Conservation (phyloP, 2,888 invertebrate species). For the Melangyna quadrimaculata region DNA sequence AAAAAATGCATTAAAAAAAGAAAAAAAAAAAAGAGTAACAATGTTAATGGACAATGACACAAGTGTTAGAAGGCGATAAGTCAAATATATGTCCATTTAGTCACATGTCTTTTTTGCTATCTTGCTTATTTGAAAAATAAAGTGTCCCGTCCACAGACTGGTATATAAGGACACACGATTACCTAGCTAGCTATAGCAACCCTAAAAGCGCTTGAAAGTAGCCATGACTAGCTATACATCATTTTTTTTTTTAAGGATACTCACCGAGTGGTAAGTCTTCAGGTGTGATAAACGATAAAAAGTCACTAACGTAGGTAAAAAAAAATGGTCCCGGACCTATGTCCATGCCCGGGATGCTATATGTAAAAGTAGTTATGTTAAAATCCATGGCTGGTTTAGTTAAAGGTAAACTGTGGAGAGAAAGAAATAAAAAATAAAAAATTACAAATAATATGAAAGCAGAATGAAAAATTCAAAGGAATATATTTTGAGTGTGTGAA, state of each 20-base stretch:
- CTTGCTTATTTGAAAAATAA: not conserved
- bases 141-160: not conserved
- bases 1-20: no score
- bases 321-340: slow-evolving; percentile 79
- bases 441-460: not conserved
- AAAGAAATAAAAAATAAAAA: not conserved
- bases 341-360: slow-evolving; percentile 80
- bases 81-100: slow-evolving; percentile 28
- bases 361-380: slow-evolving; percentile 77
- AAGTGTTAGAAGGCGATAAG: slow-evolving; percentile 36
- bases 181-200: not conserved
- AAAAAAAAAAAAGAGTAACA: not conserved
- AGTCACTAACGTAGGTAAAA: slow-evolving; percentile 80
- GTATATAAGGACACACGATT: slow-evolving; percentile 3
- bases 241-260: slow-evolving; percentile 57
- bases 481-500: slow-evolving; percentile 37
- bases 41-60: slow-evolving; percentile 19
- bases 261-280: slow-evolving; percentile 81
- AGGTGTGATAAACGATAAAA: slow-evolving; percentile 81
- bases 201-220: not conserved
- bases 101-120: not conserved
- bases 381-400: slow-evolving; percentile 78
- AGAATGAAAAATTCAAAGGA: slow-evolving; percentile 21
- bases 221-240: not conserved
- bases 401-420: slow-evolving; percentile 79